Evolutionary conservation across 2,888 invertebrate genomes (phyloP), one percentile per base, ranked within the genome.

Genomic region (Acrobasis consociella): DNA sequence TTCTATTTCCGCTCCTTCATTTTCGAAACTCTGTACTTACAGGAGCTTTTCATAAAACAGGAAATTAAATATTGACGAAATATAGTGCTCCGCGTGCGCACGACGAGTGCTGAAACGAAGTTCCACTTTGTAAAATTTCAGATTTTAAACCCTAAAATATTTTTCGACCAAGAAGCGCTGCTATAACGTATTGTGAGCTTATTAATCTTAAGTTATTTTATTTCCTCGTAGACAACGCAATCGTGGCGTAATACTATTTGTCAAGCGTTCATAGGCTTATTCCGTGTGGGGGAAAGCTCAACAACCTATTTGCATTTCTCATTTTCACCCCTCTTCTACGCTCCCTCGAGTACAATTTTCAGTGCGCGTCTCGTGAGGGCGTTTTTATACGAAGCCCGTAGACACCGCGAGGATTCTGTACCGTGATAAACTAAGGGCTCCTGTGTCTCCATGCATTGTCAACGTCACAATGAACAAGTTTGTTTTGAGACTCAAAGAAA

Each of bases 281-380:
- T 85, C 79, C 74, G 74, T 71, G 76, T 75, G 76, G 72, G 73
- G 75, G 78, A 77, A 79, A 81, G 80, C 84, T 86, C 85, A 83
- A 83, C 84, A 82, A 80, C 82, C 78, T 85, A 90, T 90, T 90
- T 90, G 87, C 89, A 90, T 89, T 87, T 90, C 88, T 88, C 88
- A 90, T 90, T 89, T 89, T 82, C 86, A 78, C 84, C 87, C 86
- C 85, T 81, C 83, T 76, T 80, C 80, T 79, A 78, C 75, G 76
- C 72, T 84, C 86, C 81, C 84, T 72, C 70, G 84, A 74, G 86
- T 77, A 81, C 82, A 83, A 87, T 88, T 85, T 86, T 81, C 84
- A 81, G 78, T 82, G 72, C 71, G 72, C 78, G 77, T 74, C 76
- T 77, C 76, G 73, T 73, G 71, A 77, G 75, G 70, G 72, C 74